Base-by-base conservation (phyloP, 2,888 invertebrate species). In the Eilema depressum region DNA sequence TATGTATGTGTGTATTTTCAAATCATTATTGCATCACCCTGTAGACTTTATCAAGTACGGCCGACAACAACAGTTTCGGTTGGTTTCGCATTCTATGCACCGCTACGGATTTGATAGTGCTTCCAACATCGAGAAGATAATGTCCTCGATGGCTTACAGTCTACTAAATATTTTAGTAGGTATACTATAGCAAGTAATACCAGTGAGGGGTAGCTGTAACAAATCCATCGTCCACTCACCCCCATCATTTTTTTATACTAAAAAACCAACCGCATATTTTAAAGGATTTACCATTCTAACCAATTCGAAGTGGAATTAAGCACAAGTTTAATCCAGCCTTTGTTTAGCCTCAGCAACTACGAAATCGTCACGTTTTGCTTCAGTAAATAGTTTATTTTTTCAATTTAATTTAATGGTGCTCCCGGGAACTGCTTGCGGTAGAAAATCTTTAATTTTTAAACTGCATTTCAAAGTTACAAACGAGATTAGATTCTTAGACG, bases 341-440 rank as follows among this genome's bases (percentile, higher is more conserved):
- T 69, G 33, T 12, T 76, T 69, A 60, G 28, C 53, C 28, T 25
- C 62, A 57, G 56, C 23, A 33, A 23, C 37, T 59, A 41, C 33
- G 33, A 26, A 56, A 65, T 65, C 47, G 47, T 67, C 71, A 65
- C 64, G 69, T 72, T 75, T 64, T 30, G 37, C 73, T 47, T 73
- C 66, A 53, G 37, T 69, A 73, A 59, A 65, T 75, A 66, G 57
- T 69, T 76, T 74, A 69, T 75, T 56, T 66, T 66, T 66, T 57
- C 25, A 70, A 75, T 79, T 70, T 71, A 75, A 63, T 70, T 11
- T 75, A 70, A 79, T 41, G 68, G 68, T 59, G 10, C 78, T 64
- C 59, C 28, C 2, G 75, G 69, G 80, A 65, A 68, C 25, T 26
- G 47, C 75, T 79, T 71, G 28, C 8, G 25, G 53, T 47, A 59